Evolutionary conservation across 2,888 invertebrate genomes (phyloP), one percentile per base, ranked within the genome.

Genomic region (Limenitis camilla): DNA sequence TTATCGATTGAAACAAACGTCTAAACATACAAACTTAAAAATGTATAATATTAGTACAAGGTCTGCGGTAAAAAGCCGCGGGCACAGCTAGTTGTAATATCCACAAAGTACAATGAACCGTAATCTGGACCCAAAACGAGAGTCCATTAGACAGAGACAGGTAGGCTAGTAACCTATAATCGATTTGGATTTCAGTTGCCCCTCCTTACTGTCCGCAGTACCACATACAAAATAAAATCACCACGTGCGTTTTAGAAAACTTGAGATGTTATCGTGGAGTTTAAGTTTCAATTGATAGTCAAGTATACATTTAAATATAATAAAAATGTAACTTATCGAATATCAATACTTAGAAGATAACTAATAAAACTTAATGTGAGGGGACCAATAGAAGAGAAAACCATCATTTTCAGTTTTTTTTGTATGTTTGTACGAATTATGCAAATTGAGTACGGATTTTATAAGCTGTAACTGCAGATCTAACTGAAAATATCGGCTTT

Each of bases 171-270:
- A 76, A 76, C 74, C 72, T 72, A 43, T 83, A 83, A 83, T 84
- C 84, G 81, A 82, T 82, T 82, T 79, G 76, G 76, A 72, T 74
- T 78, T 79, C 78, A 80, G 81, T 81, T 80, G 71, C 69, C 72
- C 77, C 74, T 69, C 78, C 79, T 80, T 81, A 79, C 71, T 74
- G 44, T n/a, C 35, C 33, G 30, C 40, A 43, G 42, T 39, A 36
- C 40, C 46, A 40, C 47, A 48, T 10, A 27, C 33, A 19, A 19
- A 19, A 19, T 36, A 74, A 75, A 75, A 45, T 45, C 45, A 45
- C 45, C 38, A 45, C 45, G 45, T 45, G 45, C 36, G 11, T 45
- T 36, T 19, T 19, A 19, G 19, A 19, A 45, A 44, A 45, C n/a
- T 10, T 30, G 9, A 45, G 36, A 29, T 36, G 36, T 36, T 35